Conservation (phyloP, 2,113 vertebrate genomes). For the Addax nasomaculatus region DNA sequence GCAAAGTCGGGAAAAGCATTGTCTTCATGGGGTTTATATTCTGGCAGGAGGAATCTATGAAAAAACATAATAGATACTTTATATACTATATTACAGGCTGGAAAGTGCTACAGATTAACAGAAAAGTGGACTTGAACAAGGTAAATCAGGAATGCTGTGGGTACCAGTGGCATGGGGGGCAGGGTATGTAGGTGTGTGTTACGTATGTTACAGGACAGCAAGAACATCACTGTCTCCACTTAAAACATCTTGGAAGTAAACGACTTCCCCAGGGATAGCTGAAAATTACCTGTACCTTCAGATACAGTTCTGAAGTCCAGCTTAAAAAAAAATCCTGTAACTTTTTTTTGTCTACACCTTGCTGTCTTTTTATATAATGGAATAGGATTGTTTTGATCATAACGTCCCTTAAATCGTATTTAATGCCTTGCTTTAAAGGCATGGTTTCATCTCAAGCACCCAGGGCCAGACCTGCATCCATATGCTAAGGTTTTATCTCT, state of each 20-base stretch:
- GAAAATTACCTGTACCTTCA: neutral
- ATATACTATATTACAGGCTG: neutral
- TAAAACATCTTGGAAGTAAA: neutral
- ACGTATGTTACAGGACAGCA: neutral
- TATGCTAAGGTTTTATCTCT: neutral
- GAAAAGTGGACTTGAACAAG: neutral
- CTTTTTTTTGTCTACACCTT: neutral
- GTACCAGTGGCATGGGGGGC: accelerated
- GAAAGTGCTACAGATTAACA: neutral
- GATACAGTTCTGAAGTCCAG: neutral
- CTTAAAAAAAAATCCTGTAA: neutral
- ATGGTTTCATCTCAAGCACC: neutral
- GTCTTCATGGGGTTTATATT: neutral
- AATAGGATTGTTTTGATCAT: neutral
- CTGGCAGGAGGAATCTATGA: neutral
- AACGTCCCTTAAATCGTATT: neutral
- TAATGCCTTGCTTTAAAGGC: neutral
- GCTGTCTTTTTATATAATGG: neutral
- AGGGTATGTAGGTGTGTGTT: neutral
- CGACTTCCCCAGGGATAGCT: neutral
- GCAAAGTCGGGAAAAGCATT: neutral
- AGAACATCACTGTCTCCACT: neutral
- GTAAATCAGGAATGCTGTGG: neutral
- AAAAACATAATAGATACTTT: neutral
- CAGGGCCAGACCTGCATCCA: neutral